A percentile compares a stretch with the other conserved stretches of the same genome.
phyloP scores from a whole-genome alignment of 2,113 vertebrate species.

The Morphnarchus princeps region DNA sequence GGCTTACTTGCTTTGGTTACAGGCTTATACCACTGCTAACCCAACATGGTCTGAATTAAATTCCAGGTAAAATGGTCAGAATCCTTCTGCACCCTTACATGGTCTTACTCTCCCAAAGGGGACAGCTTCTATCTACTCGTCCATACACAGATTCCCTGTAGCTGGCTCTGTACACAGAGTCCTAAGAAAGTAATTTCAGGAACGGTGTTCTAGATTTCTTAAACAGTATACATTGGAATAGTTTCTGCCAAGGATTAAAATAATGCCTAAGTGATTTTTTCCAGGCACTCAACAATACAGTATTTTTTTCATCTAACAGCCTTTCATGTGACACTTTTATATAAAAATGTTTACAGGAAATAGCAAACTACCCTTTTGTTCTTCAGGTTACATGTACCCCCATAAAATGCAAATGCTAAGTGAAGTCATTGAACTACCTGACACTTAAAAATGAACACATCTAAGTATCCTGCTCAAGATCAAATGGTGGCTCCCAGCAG shows the following conservation, averaged over 20 bases:
- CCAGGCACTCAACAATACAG: constrained; percentile 57
- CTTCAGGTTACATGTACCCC: constrained; percentile 13
- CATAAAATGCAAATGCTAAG: constrained; percentile 16
- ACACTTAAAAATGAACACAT: constrained; percentile 61
- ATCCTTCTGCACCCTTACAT: constrained; percentile 43
- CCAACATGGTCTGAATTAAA: neutral
- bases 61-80: neutral
- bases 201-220: constrained; percentile 43
- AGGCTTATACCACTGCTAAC: neutral
- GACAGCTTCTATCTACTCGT: constrained; percentile 17
- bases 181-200: constrained; percentile 45
- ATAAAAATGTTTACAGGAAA: constrained; percentile 71
- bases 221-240: constrained; percentile 41
- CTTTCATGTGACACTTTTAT: constrained; percentile 72
- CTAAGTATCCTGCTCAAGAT: constrained; percentile 54
- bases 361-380: constrained; percentile 55
- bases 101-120: neutral
- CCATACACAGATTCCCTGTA: neutral
- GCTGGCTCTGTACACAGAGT: neutral
- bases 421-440: constrained; percentile 32
- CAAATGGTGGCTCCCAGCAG: constrained; percentile 64
- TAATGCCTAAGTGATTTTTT: constrained; percentile 61
- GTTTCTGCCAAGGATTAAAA: constrained; percentile 58
- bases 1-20: neutral
- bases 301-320: constrained; percentile 49